Conservation (phyloP, 2,888 invertebrate genomes). For the Polyploca ridens region DNA sequence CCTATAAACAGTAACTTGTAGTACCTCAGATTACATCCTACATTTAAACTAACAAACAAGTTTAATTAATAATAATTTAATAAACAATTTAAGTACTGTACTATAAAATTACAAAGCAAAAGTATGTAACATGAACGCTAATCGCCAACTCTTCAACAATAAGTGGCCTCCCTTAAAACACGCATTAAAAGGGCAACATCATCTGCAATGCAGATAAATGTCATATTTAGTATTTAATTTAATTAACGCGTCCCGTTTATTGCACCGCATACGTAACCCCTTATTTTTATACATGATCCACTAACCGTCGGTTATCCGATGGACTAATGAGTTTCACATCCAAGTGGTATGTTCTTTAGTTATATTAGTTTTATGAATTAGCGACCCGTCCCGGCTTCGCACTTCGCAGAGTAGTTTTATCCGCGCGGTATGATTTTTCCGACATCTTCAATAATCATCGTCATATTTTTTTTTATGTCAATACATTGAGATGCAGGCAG, state of each 20-base stretch:
- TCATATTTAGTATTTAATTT: constrained; percentile 57
- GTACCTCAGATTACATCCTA: no score
- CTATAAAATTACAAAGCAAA: no score
- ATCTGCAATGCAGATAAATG: constrained; percentile 68
- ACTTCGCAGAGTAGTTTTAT: neutral
- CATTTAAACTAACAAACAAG: no score
- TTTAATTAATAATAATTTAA: no score
- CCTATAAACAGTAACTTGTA: no score
- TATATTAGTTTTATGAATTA: neutral
- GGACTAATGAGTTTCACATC: neutral
- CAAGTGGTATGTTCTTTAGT: neutral
- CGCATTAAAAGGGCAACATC: constrained; percentile 58
- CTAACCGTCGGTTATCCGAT: neutral
- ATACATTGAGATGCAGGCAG: no score
- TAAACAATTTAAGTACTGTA: no score
- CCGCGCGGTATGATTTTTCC: no score
- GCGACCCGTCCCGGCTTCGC: no score
- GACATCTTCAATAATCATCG: no score
- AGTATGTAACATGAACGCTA: neutral
- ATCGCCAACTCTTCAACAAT: constrained; percentile 27
- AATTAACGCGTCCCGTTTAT: constrained; percentile 46
- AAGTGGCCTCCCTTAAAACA: constrained; percentile 25
- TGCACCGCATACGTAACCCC: constrained; percentile 18
- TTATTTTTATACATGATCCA: constrained; percentile 5
- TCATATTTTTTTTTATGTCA: no score